phyloP scores from a whole-genome alignment of 2,888 invertebrate species.

The Ormia ochracea region DNA sequence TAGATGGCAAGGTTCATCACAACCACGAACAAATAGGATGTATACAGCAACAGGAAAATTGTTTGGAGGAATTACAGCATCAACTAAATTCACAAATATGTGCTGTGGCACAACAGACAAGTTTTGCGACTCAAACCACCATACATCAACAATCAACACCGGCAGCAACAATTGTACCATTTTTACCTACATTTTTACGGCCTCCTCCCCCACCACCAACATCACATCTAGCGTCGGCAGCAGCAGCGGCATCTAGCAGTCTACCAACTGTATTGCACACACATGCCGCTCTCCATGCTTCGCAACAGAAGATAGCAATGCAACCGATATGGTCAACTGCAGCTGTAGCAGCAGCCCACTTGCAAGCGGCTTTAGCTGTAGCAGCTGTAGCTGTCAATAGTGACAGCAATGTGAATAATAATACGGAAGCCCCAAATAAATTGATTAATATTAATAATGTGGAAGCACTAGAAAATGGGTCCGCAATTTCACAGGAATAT shows the following conservation, averaged over 20 bases:
- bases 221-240: conserved; percentile 79
- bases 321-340: conserved; percentile 79
- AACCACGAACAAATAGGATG: conserved; percentile 71
- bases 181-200: conserved; percentile 72
- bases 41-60: conserved; percentile 71
- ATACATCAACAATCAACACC: conserved; percentile 33
- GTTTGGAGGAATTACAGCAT: conserved; percentile 73
- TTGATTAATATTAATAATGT: conserved; percentile 4
- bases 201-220: conserved; percentile 72
- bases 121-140: conserved; percentile 36
- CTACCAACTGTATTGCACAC: conserved; percentile 46
- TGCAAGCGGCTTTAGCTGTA: conserved; percentile 77
- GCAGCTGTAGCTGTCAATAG: conserved; percentile 69
- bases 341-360: conserved; percentile 85
- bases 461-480: neutral
- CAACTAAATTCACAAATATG: conserved; percentile 72
- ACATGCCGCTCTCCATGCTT: conserved; percentile 44
- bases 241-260: conserved; percentile 78
- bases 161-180: conserved; percentile 69
- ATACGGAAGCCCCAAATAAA: conserved; percentile 6
- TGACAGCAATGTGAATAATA: conserved; percentile 43
- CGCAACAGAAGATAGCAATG: conserved; percentile 68
- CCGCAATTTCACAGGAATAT: conserved; percentile 12
- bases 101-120: conserved; percentile 45
- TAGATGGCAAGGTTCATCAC: conserved; percentile 68